These are phyloP conservation scores for Hippocampus barbouri DNA, from an alignment of 2,113 vertebrate species.

Conservation along the genomic window DNA sequence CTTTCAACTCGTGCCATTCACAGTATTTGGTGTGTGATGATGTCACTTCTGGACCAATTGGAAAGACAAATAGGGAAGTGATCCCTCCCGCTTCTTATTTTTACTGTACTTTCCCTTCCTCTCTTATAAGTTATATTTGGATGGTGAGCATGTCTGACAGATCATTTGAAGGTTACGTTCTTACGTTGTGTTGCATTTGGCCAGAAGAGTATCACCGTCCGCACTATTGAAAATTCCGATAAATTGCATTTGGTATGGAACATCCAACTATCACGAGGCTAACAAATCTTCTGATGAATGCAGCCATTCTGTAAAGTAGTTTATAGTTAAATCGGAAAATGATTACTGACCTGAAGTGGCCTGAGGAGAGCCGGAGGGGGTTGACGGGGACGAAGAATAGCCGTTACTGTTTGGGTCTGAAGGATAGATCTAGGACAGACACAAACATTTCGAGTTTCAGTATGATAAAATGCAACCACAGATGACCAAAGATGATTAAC, in stretches of 20 bases:
- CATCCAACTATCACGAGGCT: neutral
- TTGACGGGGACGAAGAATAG: constrained; percentile 89
- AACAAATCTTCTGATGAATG: neutral
- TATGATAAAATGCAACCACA: constrained; percentile 4
- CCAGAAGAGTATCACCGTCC: neutral
- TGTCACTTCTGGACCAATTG: constrained; percentile 6
- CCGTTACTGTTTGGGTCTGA: constrained; percentile 88
- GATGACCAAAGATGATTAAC: neutral
- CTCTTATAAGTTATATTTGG: constrained; percentile 50
- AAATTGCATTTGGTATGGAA: neutral
- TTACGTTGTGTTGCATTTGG: neutral
- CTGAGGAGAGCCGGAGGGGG: constrained; percentile 91
- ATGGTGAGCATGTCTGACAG: constrained; percentile 12
- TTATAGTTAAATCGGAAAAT: constrained; percentile 10
- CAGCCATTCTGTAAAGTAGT: neutral
- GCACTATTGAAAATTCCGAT: neutral
- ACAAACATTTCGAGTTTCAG: constrained; percentile 22
- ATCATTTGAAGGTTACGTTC: constrained; percentile 21
- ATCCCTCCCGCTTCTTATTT: constrained; percentile 35
- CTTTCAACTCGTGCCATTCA: constrained; percentile 3
- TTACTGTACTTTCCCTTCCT: constrained; percentile 53
- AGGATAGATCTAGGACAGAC: constrained; percentile 84
- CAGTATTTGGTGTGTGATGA: constrained; percentile 17
- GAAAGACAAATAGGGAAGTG: constrained; percentile 46
- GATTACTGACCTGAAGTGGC: constrained; percentile 82